Conservation (phyloP, 2,113 vertebrate species). For the Sula dactylatra region DNA sequence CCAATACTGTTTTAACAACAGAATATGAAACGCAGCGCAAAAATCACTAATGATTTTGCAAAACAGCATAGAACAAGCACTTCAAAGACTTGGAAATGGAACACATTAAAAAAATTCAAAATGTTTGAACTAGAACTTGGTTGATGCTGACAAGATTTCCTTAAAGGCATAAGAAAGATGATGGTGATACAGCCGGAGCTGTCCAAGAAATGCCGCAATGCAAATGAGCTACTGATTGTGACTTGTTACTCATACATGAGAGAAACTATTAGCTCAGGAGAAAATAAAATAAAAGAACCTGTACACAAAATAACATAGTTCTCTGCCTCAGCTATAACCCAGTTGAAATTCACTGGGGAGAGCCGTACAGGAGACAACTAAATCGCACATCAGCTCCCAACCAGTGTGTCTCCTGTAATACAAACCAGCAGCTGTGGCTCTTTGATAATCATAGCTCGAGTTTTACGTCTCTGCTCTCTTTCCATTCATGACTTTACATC, state of each 20-base stretch:
- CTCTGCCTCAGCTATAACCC: not conserved
- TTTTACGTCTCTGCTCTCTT: not conserved
- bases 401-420: not conserved
- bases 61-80: not conserved
- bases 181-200: not conserved
- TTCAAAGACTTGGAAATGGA: not conserved
- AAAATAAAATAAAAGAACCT: not conserved
- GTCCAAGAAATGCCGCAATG: not conserved
- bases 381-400: not conserved
- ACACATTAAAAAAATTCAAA: not conserved
- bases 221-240: not conserved
- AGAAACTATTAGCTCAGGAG: not conserved
- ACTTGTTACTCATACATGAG: not conserved
- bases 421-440: not conserved
- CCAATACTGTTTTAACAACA: not conserved
- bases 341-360: not conserved
- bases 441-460: not conserved
- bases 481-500: not conserved
- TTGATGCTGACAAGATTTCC: not conserved
- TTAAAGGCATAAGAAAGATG: not conserved
- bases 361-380: not conserved
- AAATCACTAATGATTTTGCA: not conserved
- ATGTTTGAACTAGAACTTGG: not conserved
- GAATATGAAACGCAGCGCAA: fast-evolving
- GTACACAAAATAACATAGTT: not conserved